phyloP scores from a whole-genome alignment of 1,140 invertebrate genomes.

The Drosophila setifemur region DNA sequence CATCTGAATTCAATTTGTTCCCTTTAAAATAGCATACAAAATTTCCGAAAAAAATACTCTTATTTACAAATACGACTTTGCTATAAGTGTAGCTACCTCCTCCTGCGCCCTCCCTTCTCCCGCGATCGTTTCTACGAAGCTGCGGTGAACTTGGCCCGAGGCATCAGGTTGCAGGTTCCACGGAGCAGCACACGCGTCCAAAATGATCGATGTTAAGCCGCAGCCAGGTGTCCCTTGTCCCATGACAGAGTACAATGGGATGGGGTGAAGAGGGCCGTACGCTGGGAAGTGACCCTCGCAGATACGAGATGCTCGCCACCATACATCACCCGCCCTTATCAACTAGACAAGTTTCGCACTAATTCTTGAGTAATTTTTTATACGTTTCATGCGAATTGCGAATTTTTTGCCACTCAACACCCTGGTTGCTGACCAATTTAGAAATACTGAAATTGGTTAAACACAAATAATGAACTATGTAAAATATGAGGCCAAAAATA shows the following conservation, averaged over 20 bases:
- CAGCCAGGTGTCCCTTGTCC: conserved; percentile 13
- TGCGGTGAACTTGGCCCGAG: conserved; percentile 56
- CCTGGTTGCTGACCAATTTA: neutral
- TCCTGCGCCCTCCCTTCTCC: neutral
- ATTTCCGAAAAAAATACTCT: no score
- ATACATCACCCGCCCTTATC: conserved; percentile 63
- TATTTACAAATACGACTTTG: no score
- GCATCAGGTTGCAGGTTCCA: conserved; percentile 71
- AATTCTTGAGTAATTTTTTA: conserved; percentile 59
- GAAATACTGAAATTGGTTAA: conserved; percentile 4
- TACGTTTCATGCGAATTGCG: conserved; percentile 31
- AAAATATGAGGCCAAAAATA: neutral
- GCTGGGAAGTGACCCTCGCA: conserved; percentile 20
- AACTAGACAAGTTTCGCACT: conserved; percentile 63
- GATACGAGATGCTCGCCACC: conserved; percentile 26
- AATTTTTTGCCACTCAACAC: conserved; percentile 5
- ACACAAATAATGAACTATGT: neutral
- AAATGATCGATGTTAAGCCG: conserved; percentile 72
- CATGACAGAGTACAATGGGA: neutral
- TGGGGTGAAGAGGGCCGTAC: neutral
- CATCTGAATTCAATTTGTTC: no score
- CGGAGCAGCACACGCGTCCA: conserved; percentile 59
- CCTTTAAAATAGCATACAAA: no score
- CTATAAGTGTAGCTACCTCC: conserved; percentile 1
- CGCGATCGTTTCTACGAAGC: conserved; percentile 37